A percentile compares a stretch with the other conserved stretches of the same genome.
These are phyloP conservation scores for Drosophila parthenogenetica DNA, from an alignment of 2,888 invertebrate genomes.

Conservation along the genomic window DNA sequence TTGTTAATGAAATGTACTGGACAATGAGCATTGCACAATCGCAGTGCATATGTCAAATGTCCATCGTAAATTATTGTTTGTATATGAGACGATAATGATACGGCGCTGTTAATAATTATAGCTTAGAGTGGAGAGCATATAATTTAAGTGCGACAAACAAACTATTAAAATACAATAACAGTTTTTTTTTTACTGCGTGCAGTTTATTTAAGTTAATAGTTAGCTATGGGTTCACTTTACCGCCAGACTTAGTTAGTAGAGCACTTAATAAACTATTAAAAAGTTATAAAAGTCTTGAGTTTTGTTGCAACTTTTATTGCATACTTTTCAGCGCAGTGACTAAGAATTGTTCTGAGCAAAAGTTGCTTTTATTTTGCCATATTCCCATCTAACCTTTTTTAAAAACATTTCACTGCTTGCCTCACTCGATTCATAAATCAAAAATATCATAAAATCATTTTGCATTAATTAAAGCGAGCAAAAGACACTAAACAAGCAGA, in stretches of 20 bases:
- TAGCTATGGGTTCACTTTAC: background rate
- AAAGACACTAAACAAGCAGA: background rate
- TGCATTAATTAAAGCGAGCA: conserved; percentile 60
- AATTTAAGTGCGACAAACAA: conserved; percentile 54
- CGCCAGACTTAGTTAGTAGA: background rate
- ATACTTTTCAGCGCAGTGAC: conserved; percentile 26
- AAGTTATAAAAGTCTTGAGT: background rate
- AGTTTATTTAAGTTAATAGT: conserved; percentile 6
- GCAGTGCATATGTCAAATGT: conserved; percentile 58
- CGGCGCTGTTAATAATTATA: conserved; percentile 46
- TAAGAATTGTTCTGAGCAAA: conserved; percentile 21
- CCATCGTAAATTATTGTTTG: conserved; percentile 34
- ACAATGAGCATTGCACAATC: conserved; percentile 74
- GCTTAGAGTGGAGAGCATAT: conserved; percentile 24
- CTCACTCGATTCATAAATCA: conserved; percentile 35
- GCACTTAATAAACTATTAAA: conserved; percentile 1
- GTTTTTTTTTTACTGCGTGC: conserved; percentile 9
- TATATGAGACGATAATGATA: conserved; percentile 40
- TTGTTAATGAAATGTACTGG: conserved; percentile 74
- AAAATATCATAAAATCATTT: conserved; percentile 41
- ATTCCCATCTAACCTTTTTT: background rate
- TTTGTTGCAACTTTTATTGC: conserved; percentile 17
- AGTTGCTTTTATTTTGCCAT: background rate
- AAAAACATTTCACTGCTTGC: conserved; percentile 2
- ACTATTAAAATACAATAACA: conserved; percentile 51